phyloP scores from a whole-genome alignment of 2,888 invertebrate species.

The Agrotis exclamationis region DNA sequence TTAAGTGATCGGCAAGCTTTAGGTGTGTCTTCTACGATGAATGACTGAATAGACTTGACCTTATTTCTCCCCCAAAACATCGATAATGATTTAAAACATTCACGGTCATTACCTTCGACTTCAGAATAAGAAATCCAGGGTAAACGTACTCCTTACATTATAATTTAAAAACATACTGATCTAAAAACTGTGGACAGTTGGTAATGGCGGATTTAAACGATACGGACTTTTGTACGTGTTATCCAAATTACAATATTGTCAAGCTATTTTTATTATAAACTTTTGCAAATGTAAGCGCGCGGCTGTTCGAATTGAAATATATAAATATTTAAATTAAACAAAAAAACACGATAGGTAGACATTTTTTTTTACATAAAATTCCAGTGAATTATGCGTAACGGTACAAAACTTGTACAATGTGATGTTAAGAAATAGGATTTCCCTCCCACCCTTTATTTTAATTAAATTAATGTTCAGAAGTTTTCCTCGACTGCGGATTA shows the following conservation, averaged over 20 bases:
- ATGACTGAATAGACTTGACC: conserved; percentile 31
- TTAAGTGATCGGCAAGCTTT: not conserved
- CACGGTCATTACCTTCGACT: conserved; percentile 26
- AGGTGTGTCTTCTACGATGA: not conserved
- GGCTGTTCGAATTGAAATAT: not conserved
- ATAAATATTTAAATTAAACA: not conserved
- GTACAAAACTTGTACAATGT: no score
- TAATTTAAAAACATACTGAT: conserved; percentile 59
- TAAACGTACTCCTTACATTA: conserved; percentile 57
- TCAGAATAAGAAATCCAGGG: conserved; percentile 43
- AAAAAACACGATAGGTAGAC: not conserved
- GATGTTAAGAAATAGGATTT: no score
- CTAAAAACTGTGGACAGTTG: conserved; percentile 64
- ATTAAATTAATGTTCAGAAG: no score
- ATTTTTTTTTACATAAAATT: conserved; percentile 5
- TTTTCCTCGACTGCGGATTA: no score
- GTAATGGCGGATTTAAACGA: conserved; percentile 56
- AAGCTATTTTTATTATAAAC: conserved; percentile 26
- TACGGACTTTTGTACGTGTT: conserved; percentile 21
- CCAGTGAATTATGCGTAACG: not conserved
- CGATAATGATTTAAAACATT: conserved; percentile 24
- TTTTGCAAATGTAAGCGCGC: conserved; percentile 8
- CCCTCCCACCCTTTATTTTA: no score
- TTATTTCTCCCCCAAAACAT: conserved; percentile 14
- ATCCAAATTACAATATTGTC: conserved; percentile 23